These are phyloP conservation scores for Venturia canescens DNA, from an alignment of 1,140 invertebrate species.

Conservation along the genomic window DNA sequence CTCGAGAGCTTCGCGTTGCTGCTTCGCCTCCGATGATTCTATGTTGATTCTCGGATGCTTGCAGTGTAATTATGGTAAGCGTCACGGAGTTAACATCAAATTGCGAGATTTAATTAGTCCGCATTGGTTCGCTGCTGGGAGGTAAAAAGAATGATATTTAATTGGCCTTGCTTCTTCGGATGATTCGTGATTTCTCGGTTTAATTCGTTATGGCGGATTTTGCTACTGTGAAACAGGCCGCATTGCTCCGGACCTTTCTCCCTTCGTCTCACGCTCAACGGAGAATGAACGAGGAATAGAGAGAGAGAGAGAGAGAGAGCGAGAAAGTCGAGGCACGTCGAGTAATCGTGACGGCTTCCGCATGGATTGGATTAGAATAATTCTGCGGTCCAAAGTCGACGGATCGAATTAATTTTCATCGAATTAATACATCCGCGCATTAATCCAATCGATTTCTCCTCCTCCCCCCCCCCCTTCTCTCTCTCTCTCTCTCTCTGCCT, in stretches of 20 bases:
- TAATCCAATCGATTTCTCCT: slow-evolving; percentile 66
- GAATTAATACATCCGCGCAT: slow-evolving; percentile 69
- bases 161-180: no score
- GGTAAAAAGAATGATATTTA: no score
- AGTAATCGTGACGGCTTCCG: slow-evolving; percentile 43
- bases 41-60: no score
- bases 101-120: no score
- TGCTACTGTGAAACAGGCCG: not conserved
- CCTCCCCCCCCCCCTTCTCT: slow-evolving; percentile 22
- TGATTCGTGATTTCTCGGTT: no score
- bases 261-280: not conserved
- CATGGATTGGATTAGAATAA: slow-evolving; percentile 62
- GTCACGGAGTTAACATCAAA: no score
- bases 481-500: not conserved
- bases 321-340: slow-evolving; percentile 8
- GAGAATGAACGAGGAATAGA: not conserved
- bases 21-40: no score
- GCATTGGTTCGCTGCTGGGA: no score
- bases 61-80: no score
- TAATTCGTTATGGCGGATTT: not conserved
- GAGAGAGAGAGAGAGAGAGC: slow-evolving; percentile 24
- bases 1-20: no score
- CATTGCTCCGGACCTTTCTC: not conserved
- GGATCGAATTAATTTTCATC: slow-evolving; percentile 70
- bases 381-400: slow-evolving; percentile 57